A percentile compares a stretch with the other conserved stretches of the same genome.
These are phyloP conservation scores for Phocides pigmalion DNA, from an alignment of 1,140 invertebrate species.

Conservation along the genomic window DNA sequence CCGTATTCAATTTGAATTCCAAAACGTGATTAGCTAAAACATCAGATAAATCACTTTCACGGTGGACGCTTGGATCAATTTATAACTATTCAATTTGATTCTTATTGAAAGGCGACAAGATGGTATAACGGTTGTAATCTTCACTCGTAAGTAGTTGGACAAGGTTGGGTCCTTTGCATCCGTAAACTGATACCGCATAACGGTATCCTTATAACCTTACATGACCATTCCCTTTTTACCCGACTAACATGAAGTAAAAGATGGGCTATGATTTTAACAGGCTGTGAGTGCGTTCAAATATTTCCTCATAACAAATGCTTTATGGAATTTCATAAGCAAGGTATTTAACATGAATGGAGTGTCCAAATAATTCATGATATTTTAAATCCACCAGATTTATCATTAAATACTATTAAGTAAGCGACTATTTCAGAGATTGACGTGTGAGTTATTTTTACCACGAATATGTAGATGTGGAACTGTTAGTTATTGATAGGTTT, in stretches of 20 bases:
- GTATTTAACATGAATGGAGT: slow-evolving; percentile 13
- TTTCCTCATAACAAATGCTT: too few species aligned
- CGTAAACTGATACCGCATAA: slow-evolving; percentile 2
- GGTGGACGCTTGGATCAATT: not conserved
- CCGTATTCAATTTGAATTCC: not conserved
- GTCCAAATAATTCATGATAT: too few species aligned
- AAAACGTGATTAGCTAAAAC: slow-evolving; percentile 7
- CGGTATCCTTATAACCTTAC: slow-evolving; percentile 5
- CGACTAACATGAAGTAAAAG: too few species aligned
- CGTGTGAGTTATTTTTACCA: too few species aligned
- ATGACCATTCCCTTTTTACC: slow-evolving; percentile 5
- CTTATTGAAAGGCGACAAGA: not conserved
- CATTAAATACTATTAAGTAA: too few species aligned
- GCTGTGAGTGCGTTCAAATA: too few species aligned
- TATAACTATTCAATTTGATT: not conserved
- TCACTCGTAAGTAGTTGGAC: not conserved
- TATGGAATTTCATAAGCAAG: slow-evolving; percentile 7
- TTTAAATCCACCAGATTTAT: too few species aligned
- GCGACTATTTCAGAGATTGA: too few species aligned
- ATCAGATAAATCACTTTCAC: slow-evolving; percentile 1
- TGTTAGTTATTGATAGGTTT: too few species aligned
- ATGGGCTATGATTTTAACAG: too few species aligned
- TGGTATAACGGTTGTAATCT: slow-evolving; percentile 7
- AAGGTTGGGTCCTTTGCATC: not conserved
- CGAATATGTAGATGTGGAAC: too few species aligned